Evolutionary conservation across 2,888 invertebrate species (phyloP).

Genomic region (Eurytoma californica): DNA sequence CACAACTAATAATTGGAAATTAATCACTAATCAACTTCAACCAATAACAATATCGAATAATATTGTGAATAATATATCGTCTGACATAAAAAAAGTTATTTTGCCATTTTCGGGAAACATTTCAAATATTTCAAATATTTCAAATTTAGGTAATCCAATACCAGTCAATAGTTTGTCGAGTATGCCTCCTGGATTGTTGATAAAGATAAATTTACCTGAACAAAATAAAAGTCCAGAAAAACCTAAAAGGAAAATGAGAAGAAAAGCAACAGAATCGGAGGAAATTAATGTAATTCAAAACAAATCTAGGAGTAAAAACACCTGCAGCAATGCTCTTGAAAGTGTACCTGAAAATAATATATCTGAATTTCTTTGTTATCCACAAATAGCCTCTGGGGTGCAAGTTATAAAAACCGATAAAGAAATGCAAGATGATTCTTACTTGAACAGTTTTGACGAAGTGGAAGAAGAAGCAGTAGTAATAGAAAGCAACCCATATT

Average conservation of each 20-base stretch:
- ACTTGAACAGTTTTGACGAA: slow-evolving; percentile 5
- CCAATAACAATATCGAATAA: slow-evolving; percentile 69
- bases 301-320: slow-evolving; percentile 2
- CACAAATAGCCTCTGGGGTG: slow-evolving; percentile 10
- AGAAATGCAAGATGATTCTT: slow-evolving; percentile 22
- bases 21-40: slow-evolving; percentile 69
- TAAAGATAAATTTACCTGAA: slow-evolving; percentile 72
- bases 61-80: slow-evolving; percentile 61
- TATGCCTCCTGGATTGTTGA: slow-evolving; percentile 72
- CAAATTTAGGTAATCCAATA: slow-evolving; percentile 71
- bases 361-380: slow-evolving; percentile 5
- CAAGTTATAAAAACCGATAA: slow-evolving; percentile 29
- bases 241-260: slow-evolving; percentile 55
- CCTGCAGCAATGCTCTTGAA: slow-evolving; percentile 30
- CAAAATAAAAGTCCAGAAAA: slow-evolving; percentile 60
- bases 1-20: slow-evolving; percentile 69
- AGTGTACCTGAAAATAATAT: slow-evolving; percentile 23
- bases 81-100: slow-evolving; percentile 70
- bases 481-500: slow-evolving; percentile 49
- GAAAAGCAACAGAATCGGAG: slow-evolving; percentile 44
- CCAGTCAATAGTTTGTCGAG: slow-evolving; percentile 72
- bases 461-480: slow-evolving; percentile 37
- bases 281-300: slow-evolving; percentile 52
- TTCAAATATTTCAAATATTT: slow-evolving; percentile 56
- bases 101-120: slow-evolving; percentile 71